These are phyloP conservation scores for Prunella strophiata DNA, from an alignment of 2,797 vertebrate species.

Conservation along the genomic window DNA sequence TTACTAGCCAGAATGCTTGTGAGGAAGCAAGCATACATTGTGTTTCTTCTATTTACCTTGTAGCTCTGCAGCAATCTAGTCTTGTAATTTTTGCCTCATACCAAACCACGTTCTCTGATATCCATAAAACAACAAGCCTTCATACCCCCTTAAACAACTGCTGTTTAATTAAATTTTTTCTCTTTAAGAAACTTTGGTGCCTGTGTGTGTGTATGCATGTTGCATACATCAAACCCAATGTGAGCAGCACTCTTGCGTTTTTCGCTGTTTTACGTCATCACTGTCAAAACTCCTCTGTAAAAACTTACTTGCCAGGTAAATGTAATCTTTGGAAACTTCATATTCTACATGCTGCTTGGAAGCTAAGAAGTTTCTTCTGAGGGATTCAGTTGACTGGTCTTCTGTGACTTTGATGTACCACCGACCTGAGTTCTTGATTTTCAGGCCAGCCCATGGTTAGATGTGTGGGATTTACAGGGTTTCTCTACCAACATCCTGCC, in stretches of 20 bases:
- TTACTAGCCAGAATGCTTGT: neutral
- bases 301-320: neutral
- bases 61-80: neutral
- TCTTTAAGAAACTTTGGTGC: neutral
- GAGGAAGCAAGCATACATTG: neutral
- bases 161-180: slow-evolving; percentile 14
- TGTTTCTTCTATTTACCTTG: neutral
- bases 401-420: neutral
- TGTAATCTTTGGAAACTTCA: neutral
- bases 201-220: neutral
- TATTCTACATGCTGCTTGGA: neutral
- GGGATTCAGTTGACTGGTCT: neutral
- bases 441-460: neutral
- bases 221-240: neutral
- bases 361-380: neutral
- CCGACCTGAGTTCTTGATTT: neutral
- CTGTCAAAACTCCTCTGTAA: neutral
- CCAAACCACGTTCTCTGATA: neutral
- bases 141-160: neutral
- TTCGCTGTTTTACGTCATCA: neutral
- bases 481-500: neutral
- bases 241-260: neutral
- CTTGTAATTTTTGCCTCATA: neutral
- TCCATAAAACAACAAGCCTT: neutral
- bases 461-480: neutral